Evolutionary conservation across 2,113 vertebrate genomes (phyloP).

Genomic region (Notothenia rossii): DNA sequence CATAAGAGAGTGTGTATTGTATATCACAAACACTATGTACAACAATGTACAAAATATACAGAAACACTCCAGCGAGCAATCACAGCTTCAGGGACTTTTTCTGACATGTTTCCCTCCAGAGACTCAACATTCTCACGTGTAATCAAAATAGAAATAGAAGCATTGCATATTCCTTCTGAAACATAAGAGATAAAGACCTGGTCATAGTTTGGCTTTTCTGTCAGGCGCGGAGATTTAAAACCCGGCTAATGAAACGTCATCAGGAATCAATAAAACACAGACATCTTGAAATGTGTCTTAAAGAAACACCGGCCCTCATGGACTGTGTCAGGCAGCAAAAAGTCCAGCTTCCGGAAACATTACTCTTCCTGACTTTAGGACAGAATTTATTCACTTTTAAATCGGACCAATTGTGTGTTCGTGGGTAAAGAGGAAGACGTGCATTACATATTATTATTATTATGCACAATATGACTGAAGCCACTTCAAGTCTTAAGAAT

Average conservation of each 20-base stretch:
- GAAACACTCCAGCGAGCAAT: slow-evolving; percentile 11
- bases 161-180: no score
- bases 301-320: neutral
- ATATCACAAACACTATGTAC: slow-evolving; percentile 52
- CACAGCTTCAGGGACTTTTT: slow-evolving; percentile 13
- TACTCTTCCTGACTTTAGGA: no score
- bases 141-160: no score
- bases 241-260: slow-evolving; percentile 22
- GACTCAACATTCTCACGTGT: neutral
- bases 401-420: no score
- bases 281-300: neutral
- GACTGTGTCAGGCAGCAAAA: no score
- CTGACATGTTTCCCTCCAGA: neutral
- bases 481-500: neutral
- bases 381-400: no score
- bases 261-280: slow-evolving; percentile 33
- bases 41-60: slow-evolving; percentile 69
- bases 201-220: no score
- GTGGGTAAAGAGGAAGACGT: neutral
- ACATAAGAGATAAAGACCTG: no score
- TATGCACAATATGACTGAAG: neutral
- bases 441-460: neutral
- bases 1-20: neutral
- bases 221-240: slow-evolving; percentile 22
- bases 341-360: no score